phyloP scores from a whole-genome alignment of 2,797 vertebrate genomes.

The Enteromius paludinosus region DNA sequence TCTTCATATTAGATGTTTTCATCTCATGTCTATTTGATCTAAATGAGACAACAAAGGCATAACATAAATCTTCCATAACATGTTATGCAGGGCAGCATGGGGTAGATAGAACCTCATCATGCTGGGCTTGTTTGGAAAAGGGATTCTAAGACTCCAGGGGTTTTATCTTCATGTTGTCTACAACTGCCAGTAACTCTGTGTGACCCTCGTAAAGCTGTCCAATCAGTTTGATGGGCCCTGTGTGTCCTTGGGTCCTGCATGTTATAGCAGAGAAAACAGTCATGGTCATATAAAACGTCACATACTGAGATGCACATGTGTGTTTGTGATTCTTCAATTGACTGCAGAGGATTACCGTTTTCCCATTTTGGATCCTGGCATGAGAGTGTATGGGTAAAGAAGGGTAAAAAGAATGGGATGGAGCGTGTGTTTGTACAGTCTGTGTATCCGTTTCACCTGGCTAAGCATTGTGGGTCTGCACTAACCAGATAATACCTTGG shows the following conservation, averaged over 20 bases:
- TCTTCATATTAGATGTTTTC: constrained; percentile 14
- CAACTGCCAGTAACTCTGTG: constrained; percentile 13
- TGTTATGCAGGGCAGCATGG: not conserved
- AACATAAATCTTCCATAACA: not conserved
- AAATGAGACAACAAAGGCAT: constrained; percentile 34
- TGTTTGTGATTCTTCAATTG: constrained; percentile 5
- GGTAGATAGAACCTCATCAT: not conserved
- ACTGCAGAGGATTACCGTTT: not conserved
- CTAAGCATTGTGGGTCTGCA: constrained; percentile 32
- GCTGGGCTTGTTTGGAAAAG: constrained; percentile 28
- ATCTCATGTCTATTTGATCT: constrained; percentile 34
- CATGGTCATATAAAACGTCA: not conserved
- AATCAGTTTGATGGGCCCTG: constrained; percentile 11
- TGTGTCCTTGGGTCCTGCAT: constrained; percentile 13
- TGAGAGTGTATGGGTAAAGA: not conserved
- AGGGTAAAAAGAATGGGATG: not conserved
- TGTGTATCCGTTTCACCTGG: constrained; percentile 46
- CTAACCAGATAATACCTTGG: constrained; percentile 36
- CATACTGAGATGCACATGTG: not conserved
- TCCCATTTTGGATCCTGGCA: not conserved
- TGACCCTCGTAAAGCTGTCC: constrained; percentile 49
- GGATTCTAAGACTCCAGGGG: constrained; percentile 4
- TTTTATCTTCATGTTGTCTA: constrained; percentile 35
- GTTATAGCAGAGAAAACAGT: constrained; percentile 6
- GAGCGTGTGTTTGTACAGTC: constrained; percentile 39